phyloP scores from a whole-genome alignment of 2,113 vertebrate species.

The Corydoras maculifer region DNA sequence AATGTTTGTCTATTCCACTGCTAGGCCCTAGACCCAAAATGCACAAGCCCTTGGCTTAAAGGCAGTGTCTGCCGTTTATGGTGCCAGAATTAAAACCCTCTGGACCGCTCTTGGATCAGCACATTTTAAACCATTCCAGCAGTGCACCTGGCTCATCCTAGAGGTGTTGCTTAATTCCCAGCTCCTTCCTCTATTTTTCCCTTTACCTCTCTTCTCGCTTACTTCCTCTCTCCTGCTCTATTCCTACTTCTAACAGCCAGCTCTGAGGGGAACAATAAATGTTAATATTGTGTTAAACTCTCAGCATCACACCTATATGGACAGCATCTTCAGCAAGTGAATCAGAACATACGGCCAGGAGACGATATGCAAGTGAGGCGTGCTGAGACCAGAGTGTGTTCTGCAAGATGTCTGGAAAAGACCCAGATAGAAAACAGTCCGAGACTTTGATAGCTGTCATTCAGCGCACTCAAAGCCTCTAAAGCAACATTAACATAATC shows the following conservation, averaged over 20 bases:
- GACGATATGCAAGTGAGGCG: conserved; percentile 3
- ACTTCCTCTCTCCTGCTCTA: not conserved
- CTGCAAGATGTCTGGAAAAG: not conserved
- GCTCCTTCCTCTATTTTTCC: conserved; percentile 8
- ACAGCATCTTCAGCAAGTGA: not conserved
- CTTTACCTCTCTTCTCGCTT: not conserved
- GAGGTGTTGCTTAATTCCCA: conserved; percentile 17
- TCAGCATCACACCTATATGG: not conserved
- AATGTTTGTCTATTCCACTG: too few relatives aligned
- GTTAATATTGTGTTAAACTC: not conserved
- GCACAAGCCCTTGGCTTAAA: conserved; percentile 1
- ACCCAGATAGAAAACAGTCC: not conserved
- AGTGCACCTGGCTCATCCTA: conserved; percentile 6
- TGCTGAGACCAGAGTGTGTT: not conserved
- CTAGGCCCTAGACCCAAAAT: not conserved
- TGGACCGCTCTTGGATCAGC: not conserved
- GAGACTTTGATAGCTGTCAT: not conserved
- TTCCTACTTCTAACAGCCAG: not conserved
- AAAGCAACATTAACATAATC: not conserved
- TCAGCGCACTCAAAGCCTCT: not conserved
- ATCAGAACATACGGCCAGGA: not conserved
- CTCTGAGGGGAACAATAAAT: conserved; percentile 6
- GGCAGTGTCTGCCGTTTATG: conserved; percentile 6
- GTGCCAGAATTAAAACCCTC: not conserved
- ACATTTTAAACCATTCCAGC: conserved; percentile 5